These are phyloP conservation scores for Diorhabda sublineata DNA, from an alignment of 1,140 invertebrate genomes.

Conservation along the genomic window DNA sequence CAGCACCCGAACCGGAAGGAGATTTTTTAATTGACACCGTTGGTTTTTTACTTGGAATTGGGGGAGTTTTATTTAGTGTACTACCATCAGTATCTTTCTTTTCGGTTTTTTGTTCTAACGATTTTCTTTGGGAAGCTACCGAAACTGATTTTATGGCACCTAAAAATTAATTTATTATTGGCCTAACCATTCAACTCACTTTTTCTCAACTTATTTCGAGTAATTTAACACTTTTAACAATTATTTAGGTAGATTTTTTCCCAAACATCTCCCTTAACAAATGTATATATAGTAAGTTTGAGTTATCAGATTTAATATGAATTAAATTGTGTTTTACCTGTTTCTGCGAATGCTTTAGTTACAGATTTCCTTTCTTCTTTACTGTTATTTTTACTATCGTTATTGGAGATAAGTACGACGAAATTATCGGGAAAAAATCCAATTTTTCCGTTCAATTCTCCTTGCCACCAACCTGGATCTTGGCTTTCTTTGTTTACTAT, in stretches of 20 bases:
- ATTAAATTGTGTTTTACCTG: conserved; percentile 1
- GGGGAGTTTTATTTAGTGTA: conserved; percentile 40
- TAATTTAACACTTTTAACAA: too few relatives aligned
- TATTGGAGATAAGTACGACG: conserved; percentile 58
- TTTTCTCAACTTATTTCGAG: too few relatives aligned
- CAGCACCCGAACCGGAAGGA: conserved; percentile 52
- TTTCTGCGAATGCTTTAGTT: conserved; percentile 11
- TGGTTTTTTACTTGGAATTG: conserved; percentile 54
- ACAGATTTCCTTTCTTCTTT: conserved; percentile 20
- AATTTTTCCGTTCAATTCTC: conserved; percentile 81
- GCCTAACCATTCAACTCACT: too few relatives aligned
- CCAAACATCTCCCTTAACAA: too few relatives aligned
- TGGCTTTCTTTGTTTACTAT: conserved; percentile 82
- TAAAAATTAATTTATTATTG: neutral
- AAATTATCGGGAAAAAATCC: conserved; percentile 98
- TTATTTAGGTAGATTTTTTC: too few relatives aligned
- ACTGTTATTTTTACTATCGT: conserved; percentile 20
- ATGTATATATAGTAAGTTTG: too few relatives aligned
- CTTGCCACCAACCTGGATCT: conserved; percentile 96
- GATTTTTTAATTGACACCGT: conserved; percentile 60
- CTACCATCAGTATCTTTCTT: conserved; percentile 25
- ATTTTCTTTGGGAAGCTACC: conserved; percentile 52
- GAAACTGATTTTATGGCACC: conserved; percentile 40
- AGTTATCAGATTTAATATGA: too few relatives aligned
- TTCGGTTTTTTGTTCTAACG: conserved; percentile 49